These are phyloP conservation scores for Athripsodes cinereus DNA, from an alignment of 2,888 invertebrate species.

Conservation along the genomic window DNA sequence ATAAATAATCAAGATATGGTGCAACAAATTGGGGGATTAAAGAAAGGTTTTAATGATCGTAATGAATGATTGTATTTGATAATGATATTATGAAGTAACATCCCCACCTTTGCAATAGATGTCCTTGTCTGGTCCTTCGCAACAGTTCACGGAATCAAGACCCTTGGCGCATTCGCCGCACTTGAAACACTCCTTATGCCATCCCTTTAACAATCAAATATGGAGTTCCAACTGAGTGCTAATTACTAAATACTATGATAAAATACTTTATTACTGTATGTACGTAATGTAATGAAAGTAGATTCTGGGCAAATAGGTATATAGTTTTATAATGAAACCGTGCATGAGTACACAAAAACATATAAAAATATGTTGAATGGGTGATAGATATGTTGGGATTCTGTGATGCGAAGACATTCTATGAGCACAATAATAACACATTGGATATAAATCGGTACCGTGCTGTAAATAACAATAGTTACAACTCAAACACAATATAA, in stretches of 20 bases:
- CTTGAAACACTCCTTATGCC: conserved; percentile 93
- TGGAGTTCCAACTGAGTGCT: conserved; percentile 24
- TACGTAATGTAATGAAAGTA: too few relatives aligned
- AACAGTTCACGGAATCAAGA: conserved; percentile 86
- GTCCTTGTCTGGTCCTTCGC: conserved; percentile 91
- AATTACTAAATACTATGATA: not conserved
- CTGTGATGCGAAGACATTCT: not conserved
- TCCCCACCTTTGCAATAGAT: conserved; percentile 89
- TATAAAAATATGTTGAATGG: not conserved
- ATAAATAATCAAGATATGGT: conserved; percentile 16
- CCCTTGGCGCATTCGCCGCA: conserved; percentile 82
- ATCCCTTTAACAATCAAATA: conserved; percentile 61
- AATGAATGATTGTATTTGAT: conserved; percentile 5
- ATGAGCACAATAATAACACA: not conserved
- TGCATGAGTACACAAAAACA: not conserved
- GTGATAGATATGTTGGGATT: not conserved
- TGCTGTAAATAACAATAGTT: not conserved
- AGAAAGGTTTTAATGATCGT: not conserved
- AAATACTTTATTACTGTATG: too few relatives aligned
- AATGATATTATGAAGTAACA: not conserved
- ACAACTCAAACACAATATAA: not conserved
- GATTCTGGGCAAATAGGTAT: too few relatives aligned
- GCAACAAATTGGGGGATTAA: conserved; percentile 9
- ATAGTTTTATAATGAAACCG: too few relatives aligned
- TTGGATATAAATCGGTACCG: not conserved